Evolutionary conservation across 2,888 invertebrate genomes (phyloP).

Genomic region (Drosophila mettleri): DNA sequence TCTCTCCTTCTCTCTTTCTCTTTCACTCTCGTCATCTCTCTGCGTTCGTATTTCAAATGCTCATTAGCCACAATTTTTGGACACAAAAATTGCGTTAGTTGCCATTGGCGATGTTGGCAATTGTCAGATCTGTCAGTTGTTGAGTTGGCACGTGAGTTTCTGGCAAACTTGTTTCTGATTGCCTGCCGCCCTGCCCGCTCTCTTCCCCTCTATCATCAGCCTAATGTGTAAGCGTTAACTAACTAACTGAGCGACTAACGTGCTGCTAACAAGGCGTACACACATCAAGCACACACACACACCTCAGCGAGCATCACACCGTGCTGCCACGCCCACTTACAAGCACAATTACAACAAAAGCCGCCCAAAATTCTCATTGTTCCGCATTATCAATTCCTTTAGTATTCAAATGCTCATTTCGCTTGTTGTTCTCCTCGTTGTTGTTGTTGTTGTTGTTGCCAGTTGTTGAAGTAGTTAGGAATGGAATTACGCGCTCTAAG

Average conservation of each 20-base stretch:
- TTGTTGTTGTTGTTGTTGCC: slow-evolving; percentile 22
- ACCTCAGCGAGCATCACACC: slow-evolving; percentile 32
- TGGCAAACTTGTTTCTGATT: slow-evolving; percentile 48
- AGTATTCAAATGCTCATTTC: slow-evolving; percentile 72
- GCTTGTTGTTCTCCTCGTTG: slow-evolving; percentile 28
- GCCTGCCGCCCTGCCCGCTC: slow-evolving; percentile 25
- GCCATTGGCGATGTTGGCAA: slow-evolving; percentile 67
- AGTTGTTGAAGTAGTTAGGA: slow-evolving; percentile 48
- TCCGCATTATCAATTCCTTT: slow-evolving; percentile 70
- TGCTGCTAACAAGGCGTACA: slow-evolving; percentile 56
- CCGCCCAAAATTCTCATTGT: slow-evolving; percentile 45
- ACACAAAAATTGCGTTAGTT: slow-evolving; percentile 67
- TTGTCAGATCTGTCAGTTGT: slow-evolving; percentile 58
- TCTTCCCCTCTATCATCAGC: slow-evolving; percentile 14
- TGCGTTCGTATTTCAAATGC: slow-evolving; percentile 73
- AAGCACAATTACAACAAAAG: slow-evolving; percentile 64
- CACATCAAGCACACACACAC: slow-evolving; percentile 17
- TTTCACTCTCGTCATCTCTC: slow-evolving; percentile 1
- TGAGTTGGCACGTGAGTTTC: slow-evolving; percentile 49
- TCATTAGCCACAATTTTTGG: slow-evolving; percentile 73
- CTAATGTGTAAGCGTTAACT: slow-evolving; percentile 62
- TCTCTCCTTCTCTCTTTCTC: not conserved
- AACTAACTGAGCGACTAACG: slow-evolving; percentile 65
- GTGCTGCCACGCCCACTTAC: slow-evolving; percentile 55
- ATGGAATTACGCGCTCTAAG: slow-evolving; percentile 58